phyloP scores from a whole-genome alignment of 2,888 invertebrate species.

The Acanthosepion lycidas region DNA sequence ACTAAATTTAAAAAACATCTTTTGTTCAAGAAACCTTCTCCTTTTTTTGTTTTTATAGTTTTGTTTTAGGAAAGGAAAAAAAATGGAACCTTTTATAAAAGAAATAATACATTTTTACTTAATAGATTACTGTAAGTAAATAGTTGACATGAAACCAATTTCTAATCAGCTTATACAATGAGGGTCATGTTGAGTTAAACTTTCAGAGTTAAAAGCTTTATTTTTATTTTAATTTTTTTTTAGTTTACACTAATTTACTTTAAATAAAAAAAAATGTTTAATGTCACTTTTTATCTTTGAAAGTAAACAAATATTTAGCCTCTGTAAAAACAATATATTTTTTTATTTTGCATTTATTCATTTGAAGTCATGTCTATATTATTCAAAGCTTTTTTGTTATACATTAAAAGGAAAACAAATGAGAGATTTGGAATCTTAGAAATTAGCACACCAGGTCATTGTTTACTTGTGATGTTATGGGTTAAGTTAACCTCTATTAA shows the following conservation, averaged over 20 bases:
- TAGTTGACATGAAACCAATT: too few species aligned
- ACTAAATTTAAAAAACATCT: too few species aligned
- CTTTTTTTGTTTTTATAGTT: too few species aligned
- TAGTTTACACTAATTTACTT: neutral
- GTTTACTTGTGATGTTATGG: neutral
- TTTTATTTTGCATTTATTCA: neutral
- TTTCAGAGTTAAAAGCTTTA: too few species aligned
- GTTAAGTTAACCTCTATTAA: neutral
- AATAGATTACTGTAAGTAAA: too few species aligned
- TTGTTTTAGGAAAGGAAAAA: too few species aligned
- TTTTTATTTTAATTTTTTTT: too few species aligned
- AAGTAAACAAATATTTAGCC: neutral
- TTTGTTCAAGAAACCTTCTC: too few species aligned
- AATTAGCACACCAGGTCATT: neutral
- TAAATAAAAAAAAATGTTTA: neutral
- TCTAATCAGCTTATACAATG: too few species aligned
- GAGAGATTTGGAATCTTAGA: neutral
- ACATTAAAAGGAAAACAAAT: neutral
- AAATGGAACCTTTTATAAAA: too few species aligned
- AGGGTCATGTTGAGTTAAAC: too few species aligned
- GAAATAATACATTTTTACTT: too few species aligned
- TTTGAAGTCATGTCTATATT: neutral
- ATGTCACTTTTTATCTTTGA: neutral
- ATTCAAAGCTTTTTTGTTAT: neutral
- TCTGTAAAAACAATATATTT: neutral